These are phyloP conservation scores for Agrochola litura DNA, from an alignment of 2,888 invertebrate species.

Conservation along the genomic window DNA sequence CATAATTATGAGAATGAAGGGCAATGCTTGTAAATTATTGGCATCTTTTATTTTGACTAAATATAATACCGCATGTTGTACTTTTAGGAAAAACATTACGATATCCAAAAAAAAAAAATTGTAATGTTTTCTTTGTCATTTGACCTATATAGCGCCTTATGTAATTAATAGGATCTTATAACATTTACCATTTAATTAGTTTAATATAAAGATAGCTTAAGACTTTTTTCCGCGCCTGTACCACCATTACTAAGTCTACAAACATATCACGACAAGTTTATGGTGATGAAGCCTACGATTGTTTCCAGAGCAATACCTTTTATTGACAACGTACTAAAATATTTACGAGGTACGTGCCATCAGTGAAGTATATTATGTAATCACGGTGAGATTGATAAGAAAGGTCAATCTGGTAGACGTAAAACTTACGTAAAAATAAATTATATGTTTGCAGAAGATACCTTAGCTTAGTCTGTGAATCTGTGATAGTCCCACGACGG, in stretches of 20 bases:
- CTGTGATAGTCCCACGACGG: not conserved
- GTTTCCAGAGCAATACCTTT: slow-evolving; percentile 59
- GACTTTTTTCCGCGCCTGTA: slow-evolving; percentile 27
- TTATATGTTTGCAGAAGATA: slow-evolving; percentile 14
- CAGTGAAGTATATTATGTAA: slow-evolving; percentile 44
- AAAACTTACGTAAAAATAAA: slow-evolving; percentile 2
- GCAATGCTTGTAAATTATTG: not conserved
- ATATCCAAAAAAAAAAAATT: not conserved
- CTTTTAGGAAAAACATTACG: not conserved
- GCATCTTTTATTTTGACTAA: not conserved
- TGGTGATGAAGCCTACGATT: slow-evolving; percentile 61
- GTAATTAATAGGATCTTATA: not conserved
- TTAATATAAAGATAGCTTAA: not conserved
- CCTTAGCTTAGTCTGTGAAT: not conserved
- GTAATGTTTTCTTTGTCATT: not conserved
- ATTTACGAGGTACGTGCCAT: slow-evolving; percentile 62
- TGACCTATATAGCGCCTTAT: not conserved
- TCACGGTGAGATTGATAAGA: slow-evolving; percentile 44
- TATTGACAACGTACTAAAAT: slow-evolving; percentile 56
- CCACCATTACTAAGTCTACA: slow-evolving; percentile 39
- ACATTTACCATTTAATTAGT: not conserved
- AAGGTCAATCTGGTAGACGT: slow-evolving; percentile 27
- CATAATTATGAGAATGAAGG: not conserved
- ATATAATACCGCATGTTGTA: not conserved
- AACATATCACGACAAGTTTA: slow-evolving; percentile 57